Base-by-base conservation (phyloP, 2,797 vertebrate genomes). In the Clamator glandarius region DNA sequence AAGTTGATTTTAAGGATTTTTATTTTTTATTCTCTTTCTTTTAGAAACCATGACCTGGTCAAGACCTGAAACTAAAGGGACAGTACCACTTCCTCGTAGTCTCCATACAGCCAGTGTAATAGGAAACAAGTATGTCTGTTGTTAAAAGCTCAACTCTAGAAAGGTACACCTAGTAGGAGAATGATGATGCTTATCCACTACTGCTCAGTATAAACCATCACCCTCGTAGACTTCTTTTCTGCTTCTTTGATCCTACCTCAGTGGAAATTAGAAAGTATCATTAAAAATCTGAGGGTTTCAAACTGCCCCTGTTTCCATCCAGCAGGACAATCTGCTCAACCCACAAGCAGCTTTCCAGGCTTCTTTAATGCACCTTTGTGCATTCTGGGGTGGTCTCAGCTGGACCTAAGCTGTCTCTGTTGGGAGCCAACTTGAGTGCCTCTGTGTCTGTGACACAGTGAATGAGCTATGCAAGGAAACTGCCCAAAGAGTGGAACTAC, bases 11-110 rank as follows among this genome's bases (percentile, higher is more conserved):
- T 72, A 15, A 93, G 28, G 5, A 8, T 35, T 91, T 55, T 58
- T 87, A 21, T 93, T 94, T 91, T 55, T 58, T 87, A 21, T 93
- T 94, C 74, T 92, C 79, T 89, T 95, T 95, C 93, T 91, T 95
- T 96, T 94, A 95, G 99, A 99, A 97, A 98, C 98, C 50, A 99
- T 99, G 99, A 98, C 98, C 68, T 99, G 99, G 99, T 99, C 98
- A 52, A 97, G 93, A 90, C 98, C 98, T 89, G 97, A 98, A 97
- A 98, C 98, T 51, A 98, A 98, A 95, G 99, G 99, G 69, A 96
- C 96, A 66, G 95, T 94, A 3, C 99, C 99, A 41, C 97, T 99
- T 95, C 98, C 99, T 95, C 98, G 99, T 98, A 99, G 99, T 95
- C 98, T 99, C 90, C 99, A 99, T 96, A 99, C 99, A 16, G 98